Base-by-base conservation (phyloP, 2,797 vertebrate genomes). In the Lagodon rhomboides region DNA sequence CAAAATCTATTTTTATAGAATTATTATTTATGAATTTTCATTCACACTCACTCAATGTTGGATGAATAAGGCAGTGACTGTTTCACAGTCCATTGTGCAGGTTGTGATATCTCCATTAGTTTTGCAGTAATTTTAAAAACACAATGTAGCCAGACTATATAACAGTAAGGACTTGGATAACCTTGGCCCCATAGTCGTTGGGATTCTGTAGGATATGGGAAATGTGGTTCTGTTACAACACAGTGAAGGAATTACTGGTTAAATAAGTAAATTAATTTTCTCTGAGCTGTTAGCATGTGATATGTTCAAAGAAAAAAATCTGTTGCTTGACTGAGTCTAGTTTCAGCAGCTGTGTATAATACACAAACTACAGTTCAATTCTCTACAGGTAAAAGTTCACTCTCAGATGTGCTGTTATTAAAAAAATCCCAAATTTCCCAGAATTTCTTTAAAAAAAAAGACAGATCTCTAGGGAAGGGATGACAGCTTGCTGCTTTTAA, bases 51-150 rank as follows among this genome's bases (percentile, higher is more conserved):
- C 10, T 18, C n/a, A 34, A 8, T 65, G 41, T 2, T 1, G 3
- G 12, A 66, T 22, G 58, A 60, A 25, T 63, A 50, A 74, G 55
- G 73, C 80, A 65, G 58, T 17, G 64, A 60, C 68, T 2, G 27
- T 70, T 41, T 73, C n/a, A 73, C 18, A 20, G 17, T 50, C 16
- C 11, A 9, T 3, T 41, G 44, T 46, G n/a, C 23, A 25, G 8
- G 1, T 15, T 12, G 3, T 56, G 8, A 43, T 38, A 43, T 47
- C 18, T 53, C n/a, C n/a, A 54, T 38, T n/a, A 49, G 6, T 16
- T 44, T 7, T 59, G 49, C 18, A 60, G 34, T 44, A 8, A 49
- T 53, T 46, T 41, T 9, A 12, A n/a, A 58, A 49, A 41, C 47
- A 51, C 25, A 18, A 66, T 27, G 38, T 3, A 58, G 44, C 18